Evolutionary conservation across 2,113 vertebrate genomes (phyloP).

Genomic region (Bujurquina vittata): DNA sequence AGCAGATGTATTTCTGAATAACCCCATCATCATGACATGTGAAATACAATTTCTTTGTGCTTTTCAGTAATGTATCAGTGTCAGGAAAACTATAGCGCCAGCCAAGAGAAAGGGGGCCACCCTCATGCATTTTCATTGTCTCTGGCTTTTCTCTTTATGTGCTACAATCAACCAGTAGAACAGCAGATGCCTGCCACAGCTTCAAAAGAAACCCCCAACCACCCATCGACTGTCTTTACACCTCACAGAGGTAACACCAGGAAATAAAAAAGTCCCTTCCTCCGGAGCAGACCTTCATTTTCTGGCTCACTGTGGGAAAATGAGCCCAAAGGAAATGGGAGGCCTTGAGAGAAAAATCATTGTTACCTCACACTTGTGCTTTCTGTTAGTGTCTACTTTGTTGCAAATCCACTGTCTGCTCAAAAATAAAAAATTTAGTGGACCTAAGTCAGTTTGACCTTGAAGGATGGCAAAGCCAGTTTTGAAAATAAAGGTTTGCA

Average conservation of each 20-base stretch:
- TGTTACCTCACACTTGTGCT: background rate
- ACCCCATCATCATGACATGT: background rate
- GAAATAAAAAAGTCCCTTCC: slow-evolving; percentile 45
- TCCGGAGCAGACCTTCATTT: slow-evolving; percentile 26
- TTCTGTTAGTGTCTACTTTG: background rate
- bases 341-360: slow-evolving; percentile 37
- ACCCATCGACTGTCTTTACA: slow-evolving; percentile 9
- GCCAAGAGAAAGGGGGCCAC: background rate
- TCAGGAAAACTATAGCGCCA: slow-evolving; percentile 8
- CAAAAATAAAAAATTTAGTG: slow-evolving; percentile 18
- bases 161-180: background rate
- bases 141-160: slow-evolving; percentile 20
- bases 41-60: background rate
- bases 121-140: slow-evolving; percentile 13
- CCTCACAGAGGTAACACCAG: slow-evolving; percentile 55
- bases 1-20: background rate
- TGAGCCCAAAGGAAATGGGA: slow-evolving; percentile 1
- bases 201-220: slow-evolving; percentile 34
- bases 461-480: background rate
- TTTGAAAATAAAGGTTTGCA: background rate
- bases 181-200: background rate
- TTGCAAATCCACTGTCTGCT: background rate
- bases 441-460: background rate
- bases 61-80: slow-evolving; percentile 1
- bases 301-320: background rate